Percentiles rank a stretch among this genome's conserved stretches.
phyloP scores from a whole-genome alignment of 2,888 invertebrate genomes.

The Palloptera scutellata region DNA sequence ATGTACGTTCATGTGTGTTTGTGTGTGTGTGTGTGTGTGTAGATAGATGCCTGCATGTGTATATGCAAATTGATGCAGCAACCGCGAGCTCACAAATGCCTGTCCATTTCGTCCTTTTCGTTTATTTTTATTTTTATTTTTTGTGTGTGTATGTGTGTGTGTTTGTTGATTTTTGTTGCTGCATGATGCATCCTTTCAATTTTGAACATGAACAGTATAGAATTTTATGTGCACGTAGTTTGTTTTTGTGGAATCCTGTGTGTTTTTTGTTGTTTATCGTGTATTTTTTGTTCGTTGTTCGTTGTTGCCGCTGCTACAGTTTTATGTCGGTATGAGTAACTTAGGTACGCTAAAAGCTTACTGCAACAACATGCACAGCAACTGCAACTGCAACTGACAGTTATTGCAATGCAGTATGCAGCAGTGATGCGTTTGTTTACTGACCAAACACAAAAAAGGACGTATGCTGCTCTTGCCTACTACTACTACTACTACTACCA shows the following conservation, averaged over 20 bases:
- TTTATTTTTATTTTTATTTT: background rate
- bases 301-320: background rate
- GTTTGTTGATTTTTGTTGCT: background rate
- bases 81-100: slow-evolving; percentile 8
- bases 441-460: slow-evolving; percentile 22
- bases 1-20: slow-evolving; percentile 6
- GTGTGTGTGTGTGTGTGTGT: background rate
- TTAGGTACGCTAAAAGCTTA: slow-evolving; percentile 7
- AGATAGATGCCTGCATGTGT: slow-evolving; percentile 6
- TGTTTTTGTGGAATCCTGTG: too few species aligned
- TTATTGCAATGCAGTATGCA: slow-evolving; percentile 9
- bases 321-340: slow-evolving; percentile 28
- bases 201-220: too few species aligned
- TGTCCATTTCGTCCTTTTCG: background rate
- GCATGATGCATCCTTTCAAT: background rate
- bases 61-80: slow-evolving; percentile 16
- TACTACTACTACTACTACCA: slow-evolving; percentile 8
- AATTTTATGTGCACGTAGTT: too few species aligned
- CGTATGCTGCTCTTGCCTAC: slow-evolving; percentile 6
- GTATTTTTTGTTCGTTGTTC: background rate
- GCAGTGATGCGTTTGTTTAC: slow-evolving; percentile 21
- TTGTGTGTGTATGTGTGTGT: background rate
- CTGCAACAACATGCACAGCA: background rate
- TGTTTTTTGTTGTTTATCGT: slow-evolving; percentile 17
- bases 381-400: slow-evolving; percentile 6